A percentile compares a stretch with the other conserved stretches of the same genome.
Evolutionary conservation across 2,888 invertebrate genomes (phyloP).

Genomic region (Bimastos eiseni): DNA sequence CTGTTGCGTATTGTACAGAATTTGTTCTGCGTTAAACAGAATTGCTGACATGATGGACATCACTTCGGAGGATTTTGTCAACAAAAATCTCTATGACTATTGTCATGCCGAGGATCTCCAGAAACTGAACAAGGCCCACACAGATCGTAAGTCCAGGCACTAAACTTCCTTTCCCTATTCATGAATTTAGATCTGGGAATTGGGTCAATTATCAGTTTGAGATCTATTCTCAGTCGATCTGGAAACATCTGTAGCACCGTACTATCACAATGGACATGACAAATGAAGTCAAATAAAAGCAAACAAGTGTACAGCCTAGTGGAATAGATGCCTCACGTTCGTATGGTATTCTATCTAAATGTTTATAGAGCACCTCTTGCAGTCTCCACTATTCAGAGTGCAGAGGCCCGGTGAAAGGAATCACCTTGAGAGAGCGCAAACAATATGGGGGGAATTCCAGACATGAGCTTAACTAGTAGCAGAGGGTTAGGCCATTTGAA

Average conservation of each 20-base stretch:
- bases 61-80: conserved; percentile 87
- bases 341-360: no score
- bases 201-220: background rate
- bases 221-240: background rate
- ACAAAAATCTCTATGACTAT: conserved; percentile 87
- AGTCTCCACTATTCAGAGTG: no score
- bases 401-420: no score
- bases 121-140: conserved; percentile 88
- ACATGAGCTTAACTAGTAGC: no score
- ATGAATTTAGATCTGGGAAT: background rate
- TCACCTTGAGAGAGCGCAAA: no score
- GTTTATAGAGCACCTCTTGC: no score
- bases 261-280: background rate
- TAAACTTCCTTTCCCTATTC: background rate
- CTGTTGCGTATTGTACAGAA: background rate
- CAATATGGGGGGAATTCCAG: no score
- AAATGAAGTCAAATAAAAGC: background rate
- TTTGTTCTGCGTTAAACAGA: conserved; percentile 65
- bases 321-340: no score
- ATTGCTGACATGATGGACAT: conserved; percentile 91
- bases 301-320: background rate
- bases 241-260: background rate
- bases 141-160: conserved; percentile 80
- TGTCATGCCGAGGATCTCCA: conserved; percentile 95
- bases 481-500: no score